Conservation (phyloP, 2,888 invertebrate genomes). For the Syrphus vitripennis region DNA sequence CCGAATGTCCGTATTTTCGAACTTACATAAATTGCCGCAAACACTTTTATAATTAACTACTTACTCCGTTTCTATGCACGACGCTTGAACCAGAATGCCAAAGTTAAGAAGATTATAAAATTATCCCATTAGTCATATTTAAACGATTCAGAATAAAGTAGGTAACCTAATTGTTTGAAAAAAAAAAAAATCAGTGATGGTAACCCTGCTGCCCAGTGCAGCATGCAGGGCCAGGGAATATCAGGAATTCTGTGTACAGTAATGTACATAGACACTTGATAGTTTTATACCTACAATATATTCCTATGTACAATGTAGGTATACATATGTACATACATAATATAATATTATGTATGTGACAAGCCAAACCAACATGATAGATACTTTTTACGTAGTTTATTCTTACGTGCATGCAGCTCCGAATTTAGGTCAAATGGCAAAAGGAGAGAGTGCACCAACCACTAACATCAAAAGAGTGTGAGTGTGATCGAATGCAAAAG, state of each 20-base stretch:
- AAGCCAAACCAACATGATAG: slow-evolving; percentile 43
- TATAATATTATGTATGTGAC: slow-evolving; percentile 3
- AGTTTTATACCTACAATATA: no score
- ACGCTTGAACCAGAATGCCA: no score
- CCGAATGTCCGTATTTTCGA: no score
- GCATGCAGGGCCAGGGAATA: not conserved
- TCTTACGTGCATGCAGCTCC: slow-evolving; percentile 62
- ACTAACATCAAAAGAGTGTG: slow-evolving; percentile 10
- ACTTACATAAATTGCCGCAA: no score
- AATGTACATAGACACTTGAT: slow-evolving; percentile 8
- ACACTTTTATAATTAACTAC: no score
- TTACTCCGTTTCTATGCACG: no score
- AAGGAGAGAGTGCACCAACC: slow-evolving; percentile 62
- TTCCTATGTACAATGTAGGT: no score
- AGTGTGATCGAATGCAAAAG: slow-evolving; percentile 58
- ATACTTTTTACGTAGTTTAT: slow-evolving; percentile 60
- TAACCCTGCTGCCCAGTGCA: slow-evolving; percentile 6
- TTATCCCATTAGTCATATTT: no score
- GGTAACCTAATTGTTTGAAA: not conserved
- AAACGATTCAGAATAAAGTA: not conserved
- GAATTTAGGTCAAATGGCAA: slow-evolving; percentile 70
- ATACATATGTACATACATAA: not conserved
- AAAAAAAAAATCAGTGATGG: not conserved
- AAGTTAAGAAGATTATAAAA: no score
- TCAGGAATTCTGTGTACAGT: not conserved